These are phyloP conservation scores for Todiramphus saurophagus DNA, from an alignment of 2,113 vertebrate species.

Conservation along the genomic window DNA sequence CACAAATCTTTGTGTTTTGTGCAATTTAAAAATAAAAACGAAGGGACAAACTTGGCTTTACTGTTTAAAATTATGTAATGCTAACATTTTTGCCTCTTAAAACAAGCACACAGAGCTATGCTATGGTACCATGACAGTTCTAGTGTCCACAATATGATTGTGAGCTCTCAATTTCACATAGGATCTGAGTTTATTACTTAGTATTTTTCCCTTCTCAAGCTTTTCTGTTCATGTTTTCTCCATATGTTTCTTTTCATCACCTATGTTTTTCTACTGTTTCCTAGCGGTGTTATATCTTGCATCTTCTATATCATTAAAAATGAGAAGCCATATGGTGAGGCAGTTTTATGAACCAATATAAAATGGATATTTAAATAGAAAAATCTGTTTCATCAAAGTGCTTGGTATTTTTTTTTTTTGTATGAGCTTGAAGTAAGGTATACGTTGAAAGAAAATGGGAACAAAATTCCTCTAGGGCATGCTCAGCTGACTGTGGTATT, in stretches of 20 bases:
- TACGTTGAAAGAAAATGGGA: background rate
- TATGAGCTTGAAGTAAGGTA: background rate
- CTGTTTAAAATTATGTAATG: background rate
- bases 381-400: background rate
- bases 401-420: background rate
- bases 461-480: background rate
- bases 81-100: background rate
- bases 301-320: background rate
- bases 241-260: background rate
- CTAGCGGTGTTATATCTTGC: background rate
- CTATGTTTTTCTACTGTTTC: background rate
- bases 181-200: background rate
- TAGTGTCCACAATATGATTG: background rate
- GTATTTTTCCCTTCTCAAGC: background rate
- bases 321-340: background rate
- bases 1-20: background rate
- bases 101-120: background rate
- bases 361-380: background rate
- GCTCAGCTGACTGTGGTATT: background rate
- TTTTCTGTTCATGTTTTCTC: background rate
- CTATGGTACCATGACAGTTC: background rate
- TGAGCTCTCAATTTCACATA: background rate
- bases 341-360: background rate
- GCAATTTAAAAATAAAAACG: slow-evolving; percentile 12
- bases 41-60: background rate